phyloP scores from a whole-genome alignment of 2,888 invertebrate species.

The Cryptus viduatorius region DNA sequence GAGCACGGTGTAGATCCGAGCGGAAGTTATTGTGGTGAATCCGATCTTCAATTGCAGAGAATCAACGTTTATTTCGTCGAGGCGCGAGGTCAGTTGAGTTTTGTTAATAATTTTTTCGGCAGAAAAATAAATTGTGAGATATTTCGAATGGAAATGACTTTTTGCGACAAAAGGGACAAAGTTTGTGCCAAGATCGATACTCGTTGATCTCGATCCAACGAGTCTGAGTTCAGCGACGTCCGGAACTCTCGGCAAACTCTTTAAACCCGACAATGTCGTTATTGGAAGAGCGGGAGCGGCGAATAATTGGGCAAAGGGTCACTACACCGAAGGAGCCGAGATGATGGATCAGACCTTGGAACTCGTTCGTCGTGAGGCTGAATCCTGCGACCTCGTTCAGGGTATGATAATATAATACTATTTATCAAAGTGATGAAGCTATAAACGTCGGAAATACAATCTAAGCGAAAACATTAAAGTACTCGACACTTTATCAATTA shows the following conservation, averaged over 20 bases:
- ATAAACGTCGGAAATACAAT: conserved; percentile 9
- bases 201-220: conserved; percentile 88
- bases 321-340: conserved; percentile 96
- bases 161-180: conserved; percentile 84
- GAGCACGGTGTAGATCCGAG: conserved; percentile 87
- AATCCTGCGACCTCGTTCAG: conserved; percentile 95
- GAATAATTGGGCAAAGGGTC: conserved; percentile 89
- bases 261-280: conserved; percentile 88
- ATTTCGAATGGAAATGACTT: no score
- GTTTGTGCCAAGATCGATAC: conserved; percentile 87
- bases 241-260: conserved; percentile 87
- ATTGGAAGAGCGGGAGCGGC: conserved; percentile 84
- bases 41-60: conserved; percentile 87
- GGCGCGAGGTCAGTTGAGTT: conserved; percentile 80
- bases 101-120: neutral
- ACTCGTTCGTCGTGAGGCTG: conserved; percentile 92
- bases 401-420: conserved; percentile 78
- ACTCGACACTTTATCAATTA: neutral
- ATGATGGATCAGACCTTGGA: conserved; percentile 92
- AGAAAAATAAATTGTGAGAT: no score
- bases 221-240: conserved; percentile 88
- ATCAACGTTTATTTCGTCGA: conserved; percentile 88
- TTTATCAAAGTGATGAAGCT: neutral
- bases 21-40: conserved; percentile 86
- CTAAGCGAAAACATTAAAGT: neutral